Base-by-base conservation (phyloP, 2,888 invertebrate species). In the Agrilus cyanescens region DNA sequence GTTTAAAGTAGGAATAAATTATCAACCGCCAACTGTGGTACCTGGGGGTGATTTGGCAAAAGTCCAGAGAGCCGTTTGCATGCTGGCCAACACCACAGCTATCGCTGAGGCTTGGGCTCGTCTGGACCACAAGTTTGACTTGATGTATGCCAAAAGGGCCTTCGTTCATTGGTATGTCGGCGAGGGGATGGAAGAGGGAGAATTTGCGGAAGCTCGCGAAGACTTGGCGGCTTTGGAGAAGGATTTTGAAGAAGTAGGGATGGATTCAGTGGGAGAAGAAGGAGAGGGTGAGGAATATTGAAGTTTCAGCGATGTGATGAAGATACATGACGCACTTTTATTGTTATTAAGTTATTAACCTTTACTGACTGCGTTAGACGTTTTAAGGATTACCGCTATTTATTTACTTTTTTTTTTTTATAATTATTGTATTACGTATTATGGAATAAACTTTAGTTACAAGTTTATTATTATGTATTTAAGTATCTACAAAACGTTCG, bases 31-130 rank as follows among this genome's bases (percentile, higher is more conserved):
- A 5, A 68, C 67, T 12, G 67, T 68, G n/a, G 68, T 45, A 65
- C 4, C 68, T 65, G 68, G 71, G 18, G 71, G 70, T 14, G 73
- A 72, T 66, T 68, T 89, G 57, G 91, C 93, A 47, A 91, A 90
- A 68, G 90, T 91, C 1, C 89, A 90, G 63, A 79, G 94, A 40
- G 93, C 94, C 7, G 91, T 95, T 8, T 95, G 95, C 75, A 95
- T 95, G 94, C 69, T 95, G 58, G 75, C 75, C 50, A 80, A 80
- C 62, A 79, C 78, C 4, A 80, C 78, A 4, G 78, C 78, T 36
- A 78, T 80, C 49, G 76, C 76, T 10, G 78, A 79, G 56, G 79
- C 79, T 4, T 80, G 79, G 78, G 75, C 75, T 34, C 69, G 79
- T 45, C 67, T 80, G 15, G 78, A 80, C 56, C 75, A 76, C 60